phyloP scores from a whole-genome alignment of 1,140 invertebrate species.

The Aphelenchoides avenae region DNA sequence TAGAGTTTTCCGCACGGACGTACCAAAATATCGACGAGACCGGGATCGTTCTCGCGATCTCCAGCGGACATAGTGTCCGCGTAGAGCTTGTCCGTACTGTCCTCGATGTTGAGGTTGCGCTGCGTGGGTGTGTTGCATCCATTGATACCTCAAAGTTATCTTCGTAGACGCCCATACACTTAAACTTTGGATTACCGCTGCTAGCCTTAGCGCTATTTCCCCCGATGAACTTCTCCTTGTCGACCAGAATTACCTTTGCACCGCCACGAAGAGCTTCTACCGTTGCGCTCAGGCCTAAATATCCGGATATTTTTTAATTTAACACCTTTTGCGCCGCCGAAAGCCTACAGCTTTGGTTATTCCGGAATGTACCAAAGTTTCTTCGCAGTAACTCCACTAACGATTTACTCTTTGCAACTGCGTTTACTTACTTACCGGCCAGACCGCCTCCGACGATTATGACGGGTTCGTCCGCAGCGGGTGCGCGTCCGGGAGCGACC shows the following conservation, averaged over 20 bases:
- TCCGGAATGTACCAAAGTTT: no score
- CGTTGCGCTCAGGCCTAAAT: slow-evolving; percentile 50
- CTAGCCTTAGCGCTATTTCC: slow-evolving; percentile 60
- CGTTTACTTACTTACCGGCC: no score
- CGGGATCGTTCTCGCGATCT: slow-evolving; percentile 55
- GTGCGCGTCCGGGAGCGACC: neutral
- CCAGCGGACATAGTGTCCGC: slow-evolving; percentile 59
- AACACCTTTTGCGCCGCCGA: no score
- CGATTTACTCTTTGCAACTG: no score
- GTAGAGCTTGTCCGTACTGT: slow-evolving; percentile 48
- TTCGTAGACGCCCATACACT: neutral
- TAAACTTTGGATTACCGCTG: slow-evolving; percentile 54
- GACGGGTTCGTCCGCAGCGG: slow-evolving; percentile 40
- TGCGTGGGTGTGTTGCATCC: slow-evolving; percentile 54
- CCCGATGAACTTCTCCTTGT: slow-evolving; percentile 56
- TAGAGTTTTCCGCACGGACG: slow-evolving; percentile 7
- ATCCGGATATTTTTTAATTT: no score
- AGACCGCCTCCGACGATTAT: slow-evolving; percentile 59
- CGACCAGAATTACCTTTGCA: slow-evolving; percentile 56
- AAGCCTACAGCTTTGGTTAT: no score
- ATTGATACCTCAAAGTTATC: slow-evolving; percentile 54
- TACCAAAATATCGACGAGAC: slow-evolving; percentile 55
- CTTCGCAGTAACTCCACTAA: no score
- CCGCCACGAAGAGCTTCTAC: slow-evolving; percentile 46
- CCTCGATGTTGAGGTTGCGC: slow-evolving; percentile 44